Evolutionary conservation across 2,797 vertebrate species (phyloP).

Genomic region (Trichosurus vulpecula): DNA sequence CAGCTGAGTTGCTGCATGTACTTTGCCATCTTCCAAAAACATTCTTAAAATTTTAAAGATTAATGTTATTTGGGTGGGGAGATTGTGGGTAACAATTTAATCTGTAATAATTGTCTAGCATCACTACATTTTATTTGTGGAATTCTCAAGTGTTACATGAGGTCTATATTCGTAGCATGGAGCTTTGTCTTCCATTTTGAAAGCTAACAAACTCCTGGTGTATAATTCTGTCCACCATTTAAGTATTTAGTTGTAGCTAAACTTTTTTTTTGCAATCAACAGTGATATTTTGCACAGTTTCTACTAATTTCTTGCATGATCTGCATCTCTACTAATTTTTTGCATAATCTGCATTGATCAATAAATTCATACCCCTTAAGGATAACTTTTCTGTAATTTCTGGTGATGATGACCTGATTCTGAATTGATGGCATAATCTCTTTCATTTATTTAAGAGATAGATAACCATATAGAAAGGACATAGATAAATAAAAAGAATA

Average conservation of each 20-base stretch:
- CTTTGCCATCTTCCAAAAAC: not conserved
- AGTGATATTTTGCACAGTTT: not conserved
- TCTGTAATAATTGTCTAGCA: not conserved
- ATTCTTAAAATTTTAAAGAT: not conserved
- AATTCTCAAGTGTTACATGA: not conserved
- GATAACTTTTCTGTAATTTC: not conserved
- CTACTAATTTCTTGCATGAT: not conserved
- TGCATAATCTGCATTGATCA: not conserved
- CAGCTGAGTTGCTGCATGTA: not conserved
- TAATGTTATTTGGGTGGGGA: not conserved
- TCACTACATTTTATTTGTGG: not conserved
- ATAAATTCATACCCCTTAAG: not conserved
- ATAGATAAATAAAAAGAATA: no score
- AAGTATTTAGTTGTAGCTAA: not conserved
- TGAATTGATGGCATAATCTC: not conserved
- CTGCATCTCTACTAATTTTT: no score
- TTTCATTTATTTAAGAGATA: not conserved
- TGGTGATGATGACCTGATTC: not conserved
- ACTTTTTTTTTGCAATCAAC: not conserved
- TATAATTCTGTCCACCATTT: no score
- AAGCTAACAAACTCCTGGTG: not conserved
- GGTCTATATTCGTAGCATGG: not conserved
- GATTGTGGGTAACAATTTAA: not conserved
- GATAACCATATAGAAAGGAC: not conserved
- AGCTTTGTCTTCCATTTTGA: not conserved